Evolutionary conservation across 1,140 invertebrate genomes (phyloP).

Genomic region (Aphaenogaster ashmeadi): DNA sequence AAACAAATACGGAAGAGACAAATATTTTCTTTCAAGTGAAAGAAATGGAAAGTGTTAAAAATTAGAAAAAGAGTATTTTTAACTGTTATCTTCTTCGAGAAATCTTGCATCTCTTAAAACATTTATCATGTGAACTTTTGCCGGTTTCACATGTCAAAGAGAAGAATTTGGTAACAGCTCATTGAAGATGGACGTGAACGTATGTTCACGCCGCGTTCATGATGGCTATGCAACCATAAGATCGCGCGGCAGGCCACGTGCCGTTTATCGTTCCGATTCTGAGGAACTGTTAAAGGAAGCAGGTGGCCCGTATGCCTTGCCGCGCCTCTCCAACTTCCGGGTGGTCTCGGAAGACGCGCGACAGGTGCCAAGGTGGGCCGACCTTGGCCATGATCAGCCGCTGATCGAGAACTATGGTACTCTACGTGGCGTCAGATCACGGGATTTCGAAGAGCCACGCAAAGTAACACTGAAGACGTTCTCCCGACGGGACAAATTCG

Average conservation of each 20-base stretch:
- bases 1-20: neutral
- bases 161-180: neutral
- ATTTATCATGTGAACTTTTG: neutral
- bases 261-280: slow-evolving; percentile 82
- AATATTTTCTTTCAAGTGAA: neutral
- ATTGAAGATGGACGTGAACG: slow-evolving; percentile 81
- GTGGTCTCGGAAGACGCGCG: slow-evolving; percentile 69
- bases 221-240: slow-evolving; percentile 94
- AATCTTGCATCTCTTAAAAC: neutral
- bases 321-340: slow-evolving; percentile 73
- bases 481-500: slow-evolving; percentile 57
- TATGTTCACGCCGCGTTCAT: slow-evolving; percentile 90
- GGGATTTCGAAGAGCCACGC: slow-evolving; percentile 37
- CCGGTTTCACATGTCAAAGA: neutral
- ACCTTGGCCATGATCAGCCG: slow-evolving; percentile 66
- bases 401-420: slow-evolving; percentile 81
- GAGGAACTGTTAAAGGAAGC: slow-evolving; percentile 80
- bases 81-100: neutral
- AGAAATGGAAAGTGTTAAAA: neutral
- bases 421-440: slow-evolving; percentile 62
- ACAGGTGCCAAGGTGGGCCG: slow-evolving; percentile 67
- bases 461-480: slow-evolving; percentile 81
- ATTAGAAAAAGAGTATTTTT: neutral
- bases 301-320: slow-evolving; percentile 76
- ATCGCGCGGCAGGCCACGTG: slow-evolving; percentile 83